These are phyloP conservation scores for Aporrectodea caliginosa DNA, from an alignment of 1,140 invertebrate species.

Conservation along the genomic window DNA sequence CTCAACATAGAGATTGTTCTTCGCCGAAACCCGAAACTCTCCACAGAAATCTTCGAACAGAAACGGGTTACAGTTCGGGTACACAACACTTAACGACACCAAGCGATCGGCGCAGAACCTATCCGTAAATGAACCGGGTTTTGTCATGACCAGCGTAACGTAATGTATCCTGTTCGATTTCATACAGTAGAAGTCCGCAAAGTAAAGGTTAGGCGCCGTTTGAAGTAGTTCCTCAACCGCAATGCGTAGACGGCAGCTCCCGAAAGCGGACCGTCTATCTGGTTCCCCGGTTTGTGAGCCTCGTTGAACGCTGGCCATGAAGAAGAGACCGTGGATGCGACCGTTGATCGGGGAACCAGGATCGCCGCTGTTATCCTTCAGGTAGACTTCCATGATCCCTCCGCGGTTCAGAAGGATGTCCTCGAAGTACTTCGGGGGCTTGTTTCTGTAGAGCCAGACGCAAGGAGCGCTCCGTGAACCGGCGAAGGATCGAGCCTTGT, in stretches of 20 bases:
- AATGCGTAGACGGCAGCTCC: not conserved
- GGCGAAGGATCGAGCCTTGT: no score
- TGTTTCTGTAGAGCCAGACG: slow-evolving; percentile 18
- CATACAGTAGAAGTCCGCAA: slow-evolving; percentile 42
- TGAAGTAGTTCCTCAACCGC: not conserved
- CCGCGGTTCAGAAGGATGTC: not conserved
- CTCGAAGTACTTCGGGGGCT: not conserved
- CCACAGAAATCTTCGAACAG: slow-evolving; percentile 5
- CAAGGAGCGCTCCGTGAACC: no score
- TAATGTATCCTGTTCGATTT: slow-evolving; percentile 37
- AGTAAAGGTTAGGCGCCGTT: slow-evolving; percentile 36
- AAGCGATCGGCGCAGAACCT: slow-evolving; percentile 40
- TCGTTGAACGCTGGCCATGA: not conserved
- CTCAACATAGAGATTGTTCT: slow-evolving; percentile 31
- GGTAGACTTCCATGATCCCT: slow-evolving; percentile 12
- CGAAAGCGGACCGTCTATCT: slow-evolving; percentile 14
- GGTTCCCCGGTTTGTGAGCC: not conserved
- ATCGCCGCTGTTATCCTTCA: slow-evolving; percentile 17
- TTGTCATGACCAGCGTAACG: slow-evolving; percentile 37
- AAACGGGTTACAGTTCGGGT: slow-evolving; percentile 37
- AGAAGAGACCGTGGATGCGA: slow-evolving; percentile 20
- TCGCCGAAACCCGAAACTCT: not conserved
- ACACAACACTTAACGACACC: no score
- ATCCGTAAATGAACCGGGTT: slow-evolving; percentile 31
- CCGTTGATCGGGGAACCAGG: slow-evolving; percentile 17